Conservation (phyloP, 2,888 invertebrate species). For the Coelogynopora nodosa region DNA sequence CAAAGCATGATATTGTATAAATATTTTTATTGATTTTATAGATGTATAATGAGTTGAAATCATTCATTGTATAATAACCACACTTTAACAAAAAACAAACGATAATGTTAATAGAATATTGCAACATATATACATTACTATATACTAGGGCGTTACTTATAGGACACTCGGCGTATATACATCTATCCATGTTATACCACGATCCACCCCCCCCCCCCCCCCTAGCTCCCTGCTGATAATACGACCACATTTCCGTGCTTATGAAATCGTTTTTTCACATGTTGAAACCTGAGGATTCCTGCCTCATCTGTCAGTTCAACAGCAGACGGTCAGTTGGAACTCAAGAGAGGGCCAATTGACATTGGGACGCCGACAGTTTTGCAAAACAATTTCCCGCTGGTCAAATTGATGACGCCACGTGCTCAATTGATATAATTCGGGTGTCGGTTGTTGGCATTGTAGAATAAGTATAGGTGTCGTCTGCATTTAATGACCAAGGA, state of each 20-base stretch:
- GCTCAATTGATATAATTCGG: neutral
- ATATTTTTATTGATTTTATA: no score
- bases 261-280: neutral
- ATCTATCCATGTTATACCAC: no score
- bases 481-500: neutral
- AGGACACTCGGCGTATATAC: no score
- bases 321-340: neutral
- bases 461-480: neutral
- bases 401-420: slow-evolving; percentile 24
- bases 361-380: neutral
- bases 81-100: no score
- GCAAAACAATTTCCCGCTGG: neutral
- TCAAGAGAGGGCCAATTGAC: neutral
- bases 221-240: neutral
- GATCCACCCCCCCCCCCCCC: no score
- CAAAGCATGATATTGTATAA: no score
- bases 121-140: no score
- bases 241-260: neutral
- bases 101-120: no score
- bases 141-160: no score
- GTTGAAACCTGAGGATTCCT: neutral
- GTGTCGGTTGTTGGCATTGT: neutral
- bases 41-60: no score
- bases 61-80: no score
- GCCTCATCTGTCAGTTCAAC: neutral